Base-by-base conservation (phyloP, 2,113 vertebrate genomes). In the Anseranas semipalmata region DNA sequence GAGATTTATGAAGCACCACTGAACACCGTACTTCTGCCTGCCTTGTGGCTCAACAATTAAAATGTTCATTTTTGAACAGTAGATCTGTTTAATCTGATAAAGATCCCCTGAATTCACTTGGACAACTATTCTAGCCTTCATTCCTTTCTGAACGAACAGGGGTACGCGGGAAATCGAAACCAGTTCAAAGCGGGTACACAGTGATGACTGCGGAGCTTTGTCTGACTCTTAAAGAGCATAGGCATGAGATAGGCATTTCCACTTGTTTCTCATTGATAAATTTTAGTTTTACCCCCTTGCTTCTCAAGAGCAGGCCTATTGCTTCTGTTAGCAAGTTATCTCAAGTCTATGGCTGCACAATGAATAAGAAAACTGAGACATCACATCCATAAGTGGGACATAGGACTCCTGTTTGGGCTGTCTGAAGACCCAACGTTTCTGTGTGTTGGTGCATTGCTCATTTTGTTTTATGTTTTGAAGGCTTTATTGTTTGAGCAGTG, bases 1-100 rank as follows among this genome's bases (percentile, higher is more conserved):
- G 8, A 93, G 92, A 90, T 90, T 96, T 90, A 87, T 79, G 79
- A 94, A 94, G 92, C 92, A 33, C 71, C 79, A 30, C 56, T 74
- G 82, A 90, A 25, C 48, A 67, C 53, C 71, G 13, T 30, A 76
- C 50, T 62, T 68, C 67, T 94, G 72, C 85, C 87, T 85, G 82
- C 77, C 77, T 56, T 20, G 4, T 79, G 77, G 82, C 67, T 83
- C 43, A 48, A 65, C 52, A 48, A 74, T 84, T 93, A 59, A 94
- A 91, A 88, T 72, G 87, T 39, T 93, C 71, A 71, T 81, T 90
- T 87, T 28, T 78, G 79, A 87, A 41, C 21, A 78, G 24, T 41
- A 63, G 45, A 56, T 79, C 84, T 90, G 63, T 70, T 96, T 92
- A 92, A 94, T 68, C 70, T 13, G 5, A 58, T 87, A 75, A 96